Percentiles rank a stretch among this genome's conserved stretches.
Conservation (phyloP, 2,797 vertebrate species). For the Sphenopsis melanotis region DNA sequence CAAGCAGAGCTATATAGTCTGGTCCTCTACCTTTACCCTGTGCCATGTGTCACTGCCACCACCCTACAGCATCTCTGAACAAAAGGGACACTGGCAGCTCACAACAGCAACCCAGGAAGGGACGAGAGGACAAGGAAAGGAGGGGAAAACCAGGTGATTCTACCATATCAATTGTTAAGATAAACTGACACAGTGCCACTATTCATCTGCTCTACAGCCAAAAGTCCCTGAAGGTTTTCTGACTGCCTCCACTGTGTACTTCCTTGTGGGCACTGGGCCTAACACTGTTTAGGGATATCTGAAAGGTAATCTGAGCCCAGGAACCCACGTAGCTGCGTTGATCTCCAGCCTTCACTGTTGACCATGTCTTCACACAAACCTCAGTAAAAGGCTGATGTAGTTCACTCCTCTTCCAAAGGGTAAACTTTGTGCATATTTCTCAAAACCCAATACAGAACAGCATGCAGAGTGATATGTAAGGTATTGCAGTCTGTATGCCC, state of each 20-base stretch:
- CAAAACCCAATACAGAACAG: neutral
- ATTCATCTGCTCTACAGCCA: neutral
- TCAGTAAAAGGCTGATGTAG: neutral
- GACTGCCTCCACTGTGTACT: neutral
- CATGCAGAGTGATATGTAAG: neutral
- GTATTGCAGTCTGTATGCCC: neutral
- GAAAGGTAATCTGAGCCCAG: neutral
- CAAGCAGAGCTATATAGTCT: neutral
- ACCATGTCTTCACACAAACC: neutral
- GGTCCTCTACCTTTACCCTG: neutral
- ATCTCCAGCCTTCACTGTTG: neutral
- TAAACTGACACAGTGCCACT: neutral
- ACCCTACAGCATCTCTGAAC: neutral
- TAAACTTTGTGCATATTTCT: neutral
- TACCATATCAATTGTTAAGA: neutral
- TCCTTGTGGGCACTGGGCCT: neutral
- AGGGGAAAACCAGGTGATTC: neutral
- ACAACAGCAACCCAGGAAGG: rapidly evolving
- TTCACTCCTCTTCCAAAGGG: neutral
- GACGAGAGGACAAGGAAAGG: neutral
- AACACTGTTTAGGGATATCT: neutral
- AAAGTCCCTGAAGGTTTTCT: neutral
- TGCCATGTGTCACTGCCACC: neutral
- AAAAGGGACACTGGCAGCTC: neutral
- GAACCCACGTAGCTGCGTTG: rapidly evolving